A percentile compares a stretch with the other conserved stretches of the same genome.
These are phyloP conservation scores for Drosophila nebulosa DNA, from an alignment of 1,140 invertebrate genomes.

Conservation along the genomic window DNA sequence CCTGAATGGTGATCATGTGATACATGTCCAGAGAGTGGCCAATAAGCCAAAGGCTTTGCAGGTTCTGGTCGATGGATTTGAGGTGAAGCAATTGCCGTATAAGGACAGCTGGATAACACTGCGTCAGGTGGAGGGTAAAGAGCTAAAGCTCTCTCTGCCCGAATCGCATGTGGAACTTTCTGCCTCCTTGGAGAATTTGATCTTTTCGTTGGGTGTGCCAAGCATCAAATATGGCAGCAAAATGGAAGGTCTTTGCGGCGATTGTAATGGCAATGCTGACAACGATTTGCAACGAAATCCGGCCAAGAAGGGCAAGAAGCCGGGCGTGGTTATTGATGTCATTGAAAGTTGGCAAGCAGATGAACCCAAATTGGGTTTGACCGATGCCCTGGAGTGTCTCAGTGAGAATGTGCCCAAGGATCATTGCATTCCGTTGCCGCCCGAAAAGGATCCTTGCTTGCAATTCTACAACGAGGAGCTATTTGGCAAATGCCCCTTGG, in stretches of 20 bases:
- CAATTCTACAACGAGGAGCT: constrained; percentile 84
- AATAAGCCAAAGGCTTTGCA: constrained; percentile 40
- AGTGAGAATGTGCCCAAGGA: constrained; percentile 78
- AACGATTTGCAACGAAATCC: constrained; percentile 84
- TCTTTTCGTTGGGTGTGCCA: constrained; percentile 84
- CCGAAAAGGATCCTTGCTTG: constrained; percentile 85
- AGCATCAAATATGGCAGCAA: constrained; percentile 87
- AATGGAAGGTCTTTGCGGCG: constrained; percentile 90
- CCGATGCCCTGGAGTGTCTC: constrained; percentile 60
- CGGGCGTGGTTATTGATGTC: constrained; percentile 81
- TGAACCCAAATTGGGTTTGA: constrained; percentile 72
- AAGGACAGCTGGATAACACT: constrained; percentile 83
- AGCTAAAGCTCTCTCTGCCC: constrained; percentile 81
- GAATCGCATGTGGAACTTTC: constrained; percentile 83
- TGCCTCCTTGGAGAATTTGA: constrained; percentile 82
- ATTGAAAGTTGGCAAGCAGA: constrained; percentile 85
- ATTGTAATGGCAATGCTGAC: constrained; percentile 86
- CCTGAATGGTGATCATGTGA: constrained; percentile 84
- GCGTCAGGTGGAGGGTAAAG: constrained; percentile 80
- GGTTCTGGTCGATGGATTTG: constrained; percentile 75
- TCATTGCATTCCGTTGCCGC: constrained; percentile 82
- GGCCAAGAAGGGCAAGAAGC: constrained; percentile 52
- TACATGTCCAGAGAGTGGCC: constrained; percentile 82
- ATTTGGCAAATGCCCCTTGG: constrained; percentile 88
- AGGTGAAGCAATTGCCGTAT: constrained; percentile 81